These are phyloP conservation scores for Phenacoccus solenopsis DNA, from an alignment of 1,140 invertebrate species.

Conservation along the genomic window DNA sequence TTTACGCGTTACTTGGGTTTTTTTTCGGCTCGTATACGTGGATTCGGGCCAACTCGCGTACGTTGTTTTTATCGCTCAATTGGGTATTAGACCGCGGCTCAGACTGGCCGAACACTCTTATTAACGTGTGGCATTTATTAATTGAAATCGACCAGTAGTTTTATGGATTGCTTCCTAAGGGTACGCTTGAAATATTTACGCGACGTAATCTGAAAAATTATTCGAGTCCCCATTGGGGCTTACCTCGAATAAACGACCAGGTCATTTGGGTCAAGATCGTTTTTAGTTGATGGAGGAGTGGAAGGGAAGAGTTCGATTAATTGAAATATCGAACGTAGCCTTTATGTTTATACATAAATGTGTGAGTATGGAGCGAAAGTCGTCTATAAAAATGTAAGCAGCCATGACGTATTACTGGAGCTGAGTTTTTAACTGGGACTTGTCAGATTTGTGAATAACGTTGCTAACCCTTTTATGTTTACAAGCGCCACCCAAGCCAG, in stretches of 20 bases:
- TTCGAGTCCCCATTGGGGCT: neutral
- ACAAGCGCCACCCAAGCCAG: too few species aligned
- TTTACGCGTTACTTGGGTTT: neutral
- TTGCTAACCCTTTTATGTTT: too few species aligned
- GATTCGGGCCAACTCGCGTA: neutral
- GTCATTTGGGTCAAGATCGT: too few species aligned
- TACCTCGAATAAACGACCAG: neutral
- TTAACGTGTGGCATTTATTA: slow-evolving; percentile 2
- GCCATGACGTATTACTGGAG: too few species aligned
- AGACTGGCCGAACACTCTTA: neutral
- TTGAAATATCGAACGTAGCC: too few species aligned
- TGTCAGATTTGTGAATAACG: too few species aligned
- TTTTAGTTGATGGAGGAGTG: too few species aligned
- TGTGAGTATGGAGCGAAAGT: too few species aligned
- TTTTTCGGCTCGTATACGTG: neutral
- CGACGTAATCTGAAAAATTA: neutral
- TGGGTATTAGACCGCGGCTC: neutral
- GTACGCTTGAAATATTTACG: neutral
- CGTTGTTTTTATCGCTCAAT: slow-evolving; percentile 1
- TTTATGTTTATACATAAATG: too few species aligned
- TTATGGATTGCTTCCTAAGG: neutral
- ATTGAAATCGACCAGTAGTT: neutral
- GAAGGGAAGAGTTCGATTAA: too few species aligned
- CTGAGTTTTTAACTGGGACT: too few species aligned
- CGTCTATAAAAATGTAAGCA: too few species aligned